Evolutionary conservation across 2,888 invertebrate species (phyloP).

Genomic region (Hedychridium roseum): DNA sequence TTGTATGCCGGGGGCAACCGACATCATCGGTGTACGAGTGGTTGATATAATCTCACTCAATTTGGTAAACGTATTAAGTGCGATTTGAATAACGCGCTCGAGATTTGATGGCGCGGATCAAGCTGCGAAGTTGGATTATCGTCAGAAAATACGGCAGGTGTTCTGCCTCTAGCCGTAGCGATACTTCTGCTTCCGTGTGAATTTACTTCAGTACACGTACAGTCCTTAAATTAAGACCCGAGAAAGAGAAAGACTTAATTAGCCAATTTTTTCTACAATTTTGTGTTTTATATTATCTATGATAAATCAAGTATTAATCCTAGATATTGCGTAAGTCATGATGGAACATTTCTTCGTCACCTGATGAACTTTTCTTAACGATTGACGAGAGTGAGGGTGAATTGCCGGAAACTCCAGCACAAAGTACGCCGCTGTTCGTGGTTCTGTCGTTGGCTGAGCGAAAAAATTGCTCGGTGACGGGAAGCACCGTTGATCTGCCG

Average conservation of each 20-base stretch:
- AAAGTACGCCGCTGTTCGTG: slow-evolving; percentile 30
- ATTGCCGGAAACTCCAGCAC: slow-evolving; percentile 18
- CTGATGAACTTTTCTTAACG: too few species aligned
- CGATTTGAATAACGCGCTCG: slow-evolving; percentile 51
- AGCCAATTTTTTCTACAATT: too few species aligned
- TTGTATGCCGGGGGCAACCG: slow-evolving; percentile 25
- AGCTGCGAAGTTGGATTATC: slow-evolving; percentile 20
- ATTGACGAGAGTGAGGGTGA: too few species aligned
- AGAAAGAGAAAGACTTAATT: too few species aligned
- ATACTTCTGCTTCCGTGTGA: too few species aligned
- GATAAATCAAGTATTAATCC: too few species aligned
- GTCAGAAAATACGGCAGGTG: slow-evolving; percentile 31
- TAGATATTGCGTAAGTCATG: too few species aligned
- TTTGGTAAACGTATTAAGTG: slow-evolving; percentile 55
- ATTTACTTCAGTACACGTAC: too few species aligned
- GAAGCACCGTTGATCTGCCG: slow-evolving; percentile 37
- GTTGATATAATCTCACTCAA: slow-evolving; percentile 50
- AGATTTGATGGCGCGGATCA: slow-evolving; percentile 43
- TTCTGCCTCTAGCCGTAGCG: too few species aligned
- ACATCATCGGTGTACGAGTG: slow-evolving; percentile 47
- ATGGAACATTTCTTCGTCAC: too few species aligned
- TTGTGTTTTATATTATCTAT: too few species aligned
- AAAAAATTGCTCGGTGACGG: slow-evolving; percentile 38
- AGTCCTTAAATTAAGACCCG: too few species aligned
- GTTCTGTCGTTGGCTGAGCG: slow-evolving; percentile 31